These are phyloP conservation scores for Heliornis fulica DNA, from an alignment of 2,113 vertebrate species.

Conservation along the genomic window DNA sequence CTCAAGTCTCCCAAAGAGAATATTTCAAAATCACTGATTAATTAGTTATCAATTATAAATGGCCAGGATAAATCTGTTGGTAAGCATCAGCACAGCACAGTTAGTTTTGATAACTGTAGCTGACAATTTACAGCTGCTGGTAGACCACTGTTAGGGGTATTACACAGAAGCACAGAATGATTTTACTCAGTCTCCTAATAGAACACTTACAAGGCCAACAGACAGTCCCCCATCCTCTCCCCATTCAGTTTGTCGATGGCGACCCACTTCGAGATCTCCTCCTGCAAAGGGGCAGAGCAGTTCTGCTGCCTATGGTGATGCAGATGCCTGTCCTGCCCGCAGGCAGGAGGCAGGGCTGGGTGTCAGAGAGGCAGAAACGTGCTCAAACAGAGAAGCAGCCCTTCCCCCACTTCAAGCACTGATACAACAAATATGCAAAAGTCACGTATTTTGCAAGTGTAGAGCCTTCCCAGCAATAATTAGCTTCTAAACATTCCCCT, in stretches of 20 bases:
- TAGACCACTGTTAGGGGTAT: background rate
- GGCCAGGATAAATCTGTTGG: conserved; percentile 2
- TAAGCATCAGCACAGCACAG: background rate
- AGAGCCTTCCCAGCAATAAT: conserved; percentile 62
- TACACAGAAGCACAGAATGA: background rate
- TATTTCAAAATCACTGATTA: background rate
- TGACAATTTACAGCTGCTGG: background rate
- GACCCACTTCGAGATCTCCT: background rate
- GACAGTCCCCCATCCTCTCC: background rate
- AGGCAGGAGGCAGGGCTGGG: background rate
- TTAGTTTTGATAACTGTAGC: background rate
- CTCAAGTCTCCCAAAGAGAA: background rate
- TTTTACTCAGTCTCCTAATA: background rate
- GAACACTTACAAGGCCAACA: background rate
- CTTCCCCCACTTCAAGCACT: background rate
- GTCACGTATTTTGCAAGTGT: conserved; percentile 6
- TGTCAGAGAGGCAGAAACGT: background rate
- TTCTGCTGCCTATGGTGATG: background rate
- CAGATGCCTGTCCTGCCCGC: background rate
- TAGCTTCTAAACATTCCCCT: conserved; percentile 69
- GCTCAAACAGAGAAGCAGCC: background rate
- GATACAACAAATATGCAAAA: background rate
- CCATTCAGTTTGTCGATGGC: too few relatives aligned
- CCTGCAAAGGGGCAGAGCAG: background rate
- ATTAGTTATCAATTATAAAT: background rate